Conservation (phyloP, 2,888 invertebrate genomes). For the Diarsia brunnea region DNA sequence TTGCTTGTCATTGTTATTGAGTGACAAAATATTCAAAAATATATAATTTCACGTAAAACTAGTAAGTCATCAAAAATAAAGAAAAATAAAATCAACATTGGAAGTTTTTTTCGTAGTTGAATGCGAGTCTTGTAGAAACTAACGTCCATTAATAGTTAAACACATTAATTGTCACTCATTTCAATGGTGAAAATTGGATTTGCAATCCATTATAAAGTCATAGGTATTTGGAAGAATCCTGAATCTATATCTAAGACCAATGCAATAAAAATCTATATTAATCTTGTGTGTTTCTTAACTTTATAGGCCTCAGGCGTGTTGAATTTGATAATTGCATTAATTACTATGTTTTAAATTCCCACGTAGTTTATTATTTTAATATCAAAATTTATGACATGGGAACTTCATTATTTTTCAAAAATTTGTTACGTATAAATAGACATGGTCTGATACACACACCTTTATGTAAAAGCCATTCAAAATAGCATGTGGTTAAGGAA, state of each 20-base stretch:
- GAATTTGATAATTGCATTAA: slow-evolving; percentile 40
- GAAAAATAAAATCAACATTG: neutral
- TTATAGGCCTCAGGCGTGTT: slow-evolving; percentile 58
- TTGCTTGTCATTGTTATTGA: slow-evolving; percentile 17
- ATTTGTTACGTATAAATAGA: slow-evolving; percentile 62
- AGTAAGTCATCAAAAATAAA: slow-evolving; percentile 28
- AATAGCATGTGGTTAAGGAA: slow-evolving; percentile 66
- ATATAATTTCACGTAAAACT: slow-evolving; percentile 12
- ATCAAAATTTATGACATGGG: slow-evolving; percentile 66
- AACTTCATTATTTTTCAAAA: slow-evolving; percentile 56
- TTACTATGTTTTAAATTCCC: slow-evolving; percentile 36
- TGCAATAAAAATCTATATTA: slow-evolving; percentile 41
- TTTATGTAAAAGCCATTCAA: slow-evolving; percentile 63
- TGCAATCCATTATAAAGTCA: slow-evolving; percentile 1
- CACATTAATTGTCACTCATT: slow-evolving; percentile 22
- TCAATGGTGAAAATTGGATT: slow-evolving; percentile 24
- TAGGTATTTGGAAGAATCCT: slow-evolving; percentile 46
- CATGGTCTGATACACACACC: slow-evolving; percentile 53
- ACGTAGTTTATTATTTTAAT: slow-evolving; percentile 26
- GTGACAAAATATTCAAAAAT: neutral
- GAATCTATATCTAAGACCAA: slow-evolving; percentile 42
- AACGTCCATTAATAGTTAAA: neutral
- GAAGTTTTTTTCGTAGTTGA: neutral
- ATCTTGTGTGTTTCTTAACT: slow-evolving; percentile 44
- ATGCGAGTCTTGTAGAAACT: slow-evolving; percentile 22